Base-by-base conservation (phyloP, 2,797 vertebrate genomes). In the Spondyliosoma cantharus region DNA sequence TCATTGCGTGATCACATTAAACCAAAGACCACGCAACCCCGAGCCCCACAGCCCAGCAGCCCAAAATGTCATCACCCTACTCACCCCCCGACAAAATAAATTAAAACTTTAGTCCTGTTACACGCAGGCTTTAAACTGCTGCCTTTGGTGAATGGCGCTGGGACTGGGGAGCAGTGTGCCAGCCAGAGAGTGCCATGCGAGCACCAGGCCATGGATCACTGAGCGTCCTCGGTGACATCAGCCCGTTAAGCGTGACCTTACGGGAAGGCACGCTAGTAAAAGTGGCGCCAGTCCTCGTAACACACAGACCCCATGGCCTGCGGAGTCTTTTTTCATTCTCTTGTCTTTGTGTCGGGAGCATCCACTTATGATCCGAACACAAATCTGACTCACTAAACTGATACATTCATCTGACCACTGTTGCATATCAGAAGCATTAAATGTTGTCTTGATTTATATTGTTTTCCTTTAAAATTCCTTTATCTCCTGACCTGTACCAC, bases 401-500 rank as follows among this genome's bases (percentile, higher is more conserved):
- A 62, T n/a, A 27, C 19, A 42, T 37, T 7, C 37, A 37, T 37
- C 32, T 9, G 32, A 37, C 3, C 11, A 15, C 22, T 6, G 7
- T 19, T 29, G 5, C 65, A 24, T 9, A 45, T 27, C 5, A 3
- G 48, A 57, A 45, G 49, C 22, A 48, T 27, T 56, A 37, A 1
- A 54, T 14, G 3, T 49, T n/a, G n/a, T 58, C 15, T 37, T 53
- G 1, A 12, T 24, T 3, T 13, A 25, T 11, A 60, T 48, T 43
- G 25, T 22, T 22, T 63, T 42, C 25, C 4, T 27, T 8, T 2
- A 11, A 3, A n/a, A 7, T 45, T 37, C 12, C 16, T 58, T 37
- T 2, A 4, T 56, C 16, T 42, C 61, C 76, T 89, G 77, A 97
- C 97, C 96, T 97, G 96, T 32, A 98, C 92, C 32, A 95, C 58